These are phyloP conservation scores for Monoplex corrugatus DNA, from an alignment of 2,888 invertebrate genomes.

Conservation along the genomic window DNA sequence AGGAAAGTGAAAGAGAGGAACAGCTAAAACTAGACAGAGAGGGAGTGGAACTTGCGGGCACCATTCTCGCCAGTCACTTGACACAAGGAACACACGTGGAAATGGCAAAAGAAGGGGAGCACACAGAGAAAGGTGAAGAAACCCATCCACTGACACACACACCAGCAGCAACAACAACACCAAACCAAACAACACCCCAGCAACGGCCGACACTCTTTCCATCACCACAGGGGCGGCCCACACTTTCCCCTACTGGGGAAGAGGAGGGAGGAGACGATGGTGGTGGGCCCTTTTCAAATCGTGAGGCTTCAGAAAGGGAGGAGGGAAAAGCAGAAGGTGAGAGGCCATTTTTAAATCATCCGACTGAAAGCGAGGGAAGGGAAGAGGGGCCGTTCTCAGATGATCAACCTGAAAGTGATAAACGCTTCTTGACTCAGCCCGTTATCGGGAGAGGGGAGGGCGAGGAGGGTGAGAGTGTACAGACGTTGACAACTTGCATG, in stretches of 20 bases:
- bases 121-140: background rate
- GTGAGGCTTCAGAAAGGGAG: background rate
- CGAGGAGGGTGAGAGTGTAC: background rate
- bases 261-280: too few relatives aligned
- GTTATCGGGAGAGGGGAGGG: background rate
- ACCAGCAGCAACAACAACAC: background rate
- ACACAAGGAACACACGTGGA: background rate
- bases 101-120: background rate
- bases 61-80: background rate
- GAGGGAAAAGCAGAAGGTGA: background rate
- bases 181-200: constrained; percentile 1
- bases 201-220: background rate
- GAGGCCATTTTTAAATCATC: background rate
- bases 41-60: background rate
- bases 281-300: background rate
- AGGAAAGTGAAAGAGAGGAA: background rate
- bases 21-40: background rate
- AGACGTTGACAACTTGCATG: constrained; percentile 3
- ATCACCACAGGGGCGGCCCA: background rate
- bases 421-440: background rate
- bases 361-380: background rate
- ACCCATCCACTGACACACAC: background rate
- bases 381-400: background rate
- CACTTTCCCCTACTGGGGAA: background rate
- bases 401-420: constrained; percentile 13